Conservation (phyloP, 2,113 vertebrate genomes). For the Oenanthe melanoleuca region DNA sequence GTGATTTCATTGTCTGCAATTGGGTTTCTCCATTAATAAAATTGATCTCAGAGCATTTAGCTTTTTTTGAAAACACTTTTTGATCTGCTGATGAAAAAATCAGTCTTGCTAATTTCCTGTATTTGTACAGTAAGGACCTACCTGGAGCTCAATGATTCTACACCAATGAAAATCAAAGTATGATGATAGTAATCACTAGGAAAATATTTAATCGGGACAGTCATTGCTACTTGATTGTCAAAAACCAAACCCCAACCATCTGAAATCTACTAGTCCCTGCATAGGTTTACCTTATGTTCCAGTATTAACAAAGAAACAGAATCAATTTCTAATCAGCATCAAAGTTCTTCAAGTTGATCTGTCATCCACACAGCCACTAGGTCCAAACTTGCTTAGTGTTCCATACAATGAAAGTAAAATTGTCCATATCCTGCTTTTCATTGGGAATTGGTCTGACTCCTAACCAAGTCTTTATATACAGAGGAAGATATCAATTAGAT, state of each 20-base stretch:
- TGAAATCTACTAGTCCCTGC: background rate
- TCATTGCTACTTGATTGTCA: background rate
- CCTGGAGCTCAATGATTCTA: background rate
- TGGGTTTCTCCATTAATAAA: background rate
- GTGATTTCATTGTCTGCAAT: background rate
- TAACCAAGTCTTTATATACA: background rate
- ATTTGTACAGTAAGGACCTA: background rate
- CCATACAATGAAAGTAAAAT: background rate
- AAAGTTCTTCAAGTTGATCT: background rate
- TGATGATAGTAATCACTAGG: background rate
- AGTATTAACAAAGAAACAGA: background rate
- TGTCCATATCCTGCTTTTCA: background rate
- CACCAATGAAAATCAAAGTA: background rate
- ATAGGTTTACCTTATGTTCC: background rate
- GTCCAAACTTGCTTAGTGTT: background rate
- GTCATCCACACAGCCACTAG: background rate
- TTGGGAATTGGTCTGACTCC: background rate
- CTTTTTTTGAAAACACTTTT: background rate
- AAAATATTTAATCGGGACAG: background rate
- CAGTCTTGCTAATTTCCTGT: background rate
- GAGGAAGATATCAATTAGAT: background rate
- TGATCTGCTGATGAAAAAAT: background rate
- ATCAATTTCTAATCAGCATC: background rate
- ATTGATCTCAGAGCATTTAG: background rate
- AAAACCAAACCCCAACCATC: background rate